Evolutionary conservation across 2,888 invertebrate genomes (phyloP), one percentile per base, ranked within the genome.

Genomic region (Heliconius ethilla): DNA sequence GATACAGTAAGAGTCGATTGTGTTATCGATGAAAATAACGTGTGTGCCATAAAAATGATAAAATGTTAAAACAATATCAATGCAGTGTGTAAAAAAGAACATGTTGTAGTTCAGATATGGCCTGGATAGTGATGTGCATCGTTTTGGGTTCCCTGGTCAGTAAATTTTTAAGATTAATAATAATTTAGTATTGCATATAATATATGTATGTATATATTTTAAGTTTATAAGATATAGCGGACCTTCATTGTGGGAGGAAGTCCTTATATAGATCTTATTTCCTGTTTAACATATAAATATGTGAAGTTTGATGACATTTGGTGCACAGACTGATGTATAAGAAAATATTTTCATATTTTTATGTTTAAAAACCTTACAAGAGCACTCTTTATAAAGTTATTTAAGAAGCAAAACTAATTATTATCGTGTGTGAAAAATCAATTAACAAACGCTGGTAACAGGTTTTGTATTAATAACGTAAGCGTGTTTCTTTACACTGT

Each of bases 61-160:
- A 45, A 66, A 25, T 72, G 15, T 70, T 73, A 59, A 77, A 25
- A 69, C n/a, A 40, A 51, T 25, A 77, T 74, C 62, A 40, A 51
- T 40, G 59, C 66, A 55, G 72, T 76, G 45, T 76, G n/a, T 70
- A 62, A 63, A 33, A 65, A 70, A 40, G 70, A 81, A 75, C 59
- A 81, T 81, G 80, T 59, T 78, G 70, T 69, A 82, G 76, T 78
- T 51, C 70, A 75, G 73, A 74, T 65, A 92, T 91, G 92, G 88
- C 86, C 82, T 87, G 89, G 88, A 87, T 85, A 85, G 82, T 88
- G 79, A 82, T 85, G 80, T 87, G 85, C 80, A 81, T 89, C 79
- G 81, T 91, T 82, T 88, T 85, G 86, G 85, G 90, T 82, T 85
- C 84, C 79, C 82, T 89, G 86, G 92, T 92, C 81, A 67, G 84